Percentiles rank a stretch among this genome's conserved stretches.
phyloP scores from a whole-genome alignment of 2,113 vertebrate species.

The Phalacrocorax brasilianus region DNA sequence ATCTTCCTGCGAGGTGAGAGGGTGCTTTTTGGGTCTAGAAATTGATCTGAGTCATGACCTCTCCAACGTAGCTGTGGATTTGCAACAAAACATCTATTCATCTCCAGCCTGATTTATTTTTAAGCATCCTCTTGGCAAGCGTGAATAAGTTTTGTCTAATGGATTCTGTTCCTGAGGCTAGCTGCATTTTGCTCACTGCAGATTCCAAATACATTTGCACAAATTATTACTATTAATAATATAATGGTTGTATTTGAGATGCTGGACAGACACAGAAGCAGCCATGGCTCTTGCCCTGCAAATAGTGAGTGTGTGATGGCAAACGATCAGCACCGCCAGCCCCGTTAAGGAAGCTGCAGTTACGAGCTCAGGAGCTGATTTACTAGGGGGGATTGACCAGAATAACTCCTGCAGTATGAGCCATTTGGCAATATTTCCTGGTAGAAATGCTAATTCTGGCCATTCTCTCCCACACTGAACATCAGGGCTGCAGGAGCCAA shows the following conservation, averaged over 20 bases:
- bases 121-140: slow-evolving; percentile 33
- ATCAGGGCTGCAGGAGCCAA: not conserved
- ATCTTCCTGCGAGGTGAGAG: not conserved
- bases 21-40: not conserved
- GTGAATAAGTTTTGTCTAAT: not conserved
- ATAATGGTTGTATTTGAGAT: not conserved
- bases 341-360: not conserved
- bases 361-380: not conserved
- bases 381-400: not conserved
- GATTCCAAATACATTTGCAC: not conserved
- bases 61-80: not conserved
- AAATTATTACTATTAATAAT: slow-evolving; percentile 29
- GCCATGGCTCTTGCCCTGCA: not conserved
- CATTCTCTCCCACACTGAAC: not conserved
- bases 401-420: not conserved
- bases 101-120: slow-evolving; percentile 43
- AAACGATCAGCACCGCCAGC: not conserved
- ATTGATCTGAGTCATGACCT: not conserved
- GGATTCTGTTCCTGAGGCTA: slow-evolving; percentile 10
- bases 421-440: not conserved
- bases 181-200: not conserved
- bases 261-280: not conserved
- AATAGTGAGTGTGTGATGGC: not conserved
- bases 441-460: not conserved
- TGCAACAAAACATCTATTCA: slow-evolving; percentile 37